Evolutionary conservation across 2,113 vertebrate genomes (phyloP).

Genomic region (Columba janthina): DNA sequence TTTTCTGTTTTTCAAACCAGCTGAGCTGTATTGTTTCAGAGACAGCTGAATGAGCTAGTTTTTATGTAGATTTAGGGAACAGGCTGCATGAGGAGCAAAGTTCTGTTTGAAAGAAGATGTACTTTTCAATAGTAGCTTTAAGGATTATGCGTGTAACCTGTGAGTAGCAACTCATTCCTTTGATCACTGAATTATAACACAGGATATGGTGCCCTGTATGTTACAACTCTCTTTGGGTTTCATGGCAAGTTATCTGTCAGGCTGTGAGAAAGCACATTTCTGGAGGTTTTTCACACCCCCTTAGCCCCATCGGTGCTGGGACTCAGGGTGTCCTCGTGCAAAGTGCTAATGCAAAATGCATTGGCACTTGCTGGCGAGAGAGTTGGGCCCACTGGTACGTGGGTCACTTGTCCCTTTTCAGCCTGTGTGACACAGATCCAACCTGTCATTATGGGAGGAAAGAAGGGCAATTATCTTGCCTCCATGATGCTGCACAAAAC

Average conservation of each 20-base stretch:
- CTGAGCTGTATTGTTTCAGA: background rate
- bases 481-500: background rate
- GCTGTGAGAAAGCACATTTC: conserved; percentile 14
- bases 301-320: background rate
- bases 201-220: background rate
- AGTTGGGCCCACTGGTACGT: background rate
- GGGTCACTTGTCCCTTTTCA: background rate
- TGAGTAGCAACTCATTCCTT: background rate
- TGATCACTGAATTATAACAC: background rate
- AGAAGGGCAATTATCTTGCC: background rate
- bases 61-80: background rate
- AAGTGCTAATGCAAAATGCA: conserved; percentile 71
- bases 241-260: background rate
- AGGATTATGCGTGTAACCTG: background rate
- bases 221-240: background rate
- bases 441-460: background rate
- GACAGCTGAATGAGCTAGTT: background rate
- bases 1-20: background rate
- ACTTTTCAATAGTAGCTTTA: background rate
- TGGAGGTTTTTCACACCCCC: conserved; percentile 48
- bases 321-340: background rate
- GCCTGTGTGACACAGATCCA: background rate
- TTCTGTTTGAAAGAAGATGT: background rate
- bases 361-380: conserved; percentile 13
- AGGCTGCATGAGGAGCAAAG: background rate